These are phyloP conservation scores for Acanthococcus lagerstroemiae DNA, from an alignment of 2,888 invertebrate species.

Conservation along the genomic window DNA sequence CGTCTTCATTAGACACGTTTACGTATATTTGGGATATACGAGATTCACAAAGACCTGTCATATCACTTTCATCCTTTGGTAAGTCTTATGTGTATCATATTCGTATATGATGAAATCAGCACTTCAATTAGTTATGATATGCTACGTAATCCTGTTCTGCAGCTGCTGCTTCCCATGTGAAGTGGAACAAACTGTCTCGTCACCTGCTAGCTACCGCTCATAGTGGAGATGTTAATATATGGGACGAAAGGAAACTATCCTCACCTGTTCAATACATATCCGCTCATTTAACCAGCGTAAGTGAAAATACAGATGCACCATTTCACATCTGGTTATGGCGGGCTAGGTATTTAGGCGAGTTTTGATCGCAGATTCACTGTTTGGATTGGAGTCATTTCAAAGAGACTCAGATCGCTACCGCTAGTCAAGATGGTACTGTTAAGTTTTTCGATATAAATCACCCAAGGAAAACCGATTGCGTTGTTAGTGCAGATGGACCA, in stretches of 20 bases:
- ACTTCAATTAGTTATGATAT: background rate
- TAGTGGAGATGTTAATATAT: slow-evolving; percentile 89
- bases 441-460: slow-evolving; percentile 88
- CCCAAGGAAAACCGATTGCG: slow-evolving; percentile 71
- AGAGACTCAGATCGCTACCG: slow-evolving; percentile 77
- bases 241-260: slow-evolving; percentile 84
- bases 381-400: slow-evolving; percentile 86
- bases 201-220: slow-evolving; percentile 86
- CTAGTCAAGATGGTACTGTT: slow-evolving; percentile 90
- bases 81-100: background rate
- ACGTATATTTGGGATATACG: slow-evolving; percentile 89
- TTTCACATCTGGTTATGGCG: background rate
- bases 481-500: slow-evolving; percentile 71
- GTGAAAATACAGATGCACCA: slow-evolving; percentile 5
- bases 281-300: slow-evolving; percentile 65
- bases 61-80: slow-evolving; percentile 82
- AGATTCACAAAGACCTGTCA: slow-evolving; percentile 69
- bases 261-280: slow-evolving; percentile 86
- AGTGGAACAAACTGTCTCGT: slow-evolving; percentile 79
- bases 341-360: too few relatives aligned
- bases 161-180: slow-evolving; percentile 87
- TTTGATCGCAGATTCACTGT: slow-evolving; percentile 70
- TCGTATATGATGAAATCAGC: background rate
- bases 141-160: too few relatives aligned
- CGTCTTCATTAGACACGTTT: slow-evolving; percentile 87